These are phyloP conservation scores for Deilephila elpenor DNA, from an alignment of 2,888 invertebrate genomes.

Conservation along the genomic window DNA sequence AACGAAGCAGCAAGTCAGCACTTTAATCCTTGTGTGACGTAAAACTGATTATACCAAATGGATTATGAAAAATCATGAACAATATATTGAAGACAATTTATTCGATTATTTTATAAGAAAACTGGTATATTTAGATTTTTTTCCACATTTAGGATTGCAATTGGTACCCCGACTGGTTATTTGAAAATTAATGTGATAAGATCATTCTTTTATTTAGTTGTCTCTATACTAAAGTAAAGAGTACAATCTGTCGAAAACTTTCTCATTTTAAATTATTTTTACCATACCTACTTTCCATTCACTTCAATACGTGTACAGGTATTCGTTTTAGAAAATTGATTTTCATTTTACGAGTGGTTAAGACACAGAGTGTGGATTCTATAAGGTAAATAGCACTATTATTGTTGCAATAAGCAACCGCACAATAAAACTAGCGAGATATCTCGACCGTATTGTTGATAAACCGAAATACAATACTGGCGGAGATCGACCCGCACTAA, in stretches of 20 bases:
- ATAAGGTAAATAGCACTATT: not conserved
- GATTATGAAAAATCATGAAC: not conserved
- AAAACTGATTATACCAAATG: not conserved
- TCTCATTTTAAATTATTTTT: no score
- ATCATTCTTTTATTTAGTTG: no score
- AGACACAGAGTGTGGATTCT: not conserved
- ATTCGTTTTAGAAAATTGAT: no score
- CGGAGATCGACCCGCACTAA: slow-evolving; percentile 44
- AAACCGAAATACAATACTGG: slow-evolving; percentile 57
- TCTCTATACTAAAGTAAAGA: no score
- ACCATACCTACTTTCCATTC: no score
- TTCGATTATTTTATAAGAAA: not conserved
- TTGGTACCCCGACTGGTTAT: no score
- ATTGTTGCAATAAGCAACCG: slow-evolving; percentile 13
- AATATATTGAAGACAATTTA: not conserved
- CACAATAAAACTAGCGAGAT: slow-evolving; percentile 23
- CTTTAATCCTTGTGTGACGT: not conserved
- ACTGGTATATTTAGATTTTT: no score
- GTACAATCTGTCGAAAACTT: no score
- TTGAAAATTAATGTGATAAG: no score
- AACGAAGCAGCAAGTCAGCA: slow-evolving; percentile 17
- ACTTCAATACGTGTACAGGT: no score
- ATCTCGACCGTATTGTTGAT: slow-evolving; percentile 51
- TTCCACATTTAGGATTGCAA: no score
- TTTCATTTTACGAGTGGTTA: no score